Conservation (phyloP, 2,888 invertebrate genomes). For the Hydriomena furcata region DNA sequence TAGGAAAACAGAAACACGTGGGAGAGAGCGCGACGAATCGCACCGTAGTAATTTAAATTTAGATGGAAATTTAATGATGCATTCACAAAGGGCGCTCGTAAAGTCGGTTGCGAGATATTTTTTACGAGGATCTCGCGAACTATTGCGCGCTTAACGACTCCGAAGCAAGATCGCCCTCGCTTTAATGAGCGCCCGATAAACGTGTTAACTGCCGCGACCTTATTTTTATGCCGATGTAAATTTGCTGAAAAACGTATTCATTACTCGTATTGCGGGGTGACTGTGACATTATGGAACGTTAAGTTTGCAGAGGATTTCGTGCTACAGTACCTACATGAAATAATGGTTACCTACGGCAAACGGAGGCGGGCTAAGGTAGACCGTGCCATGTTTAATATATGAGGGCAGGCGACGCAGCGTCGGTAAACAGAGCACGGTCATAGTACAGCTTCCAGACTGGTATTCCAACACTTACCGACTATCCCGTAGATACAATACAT, state of each 20-base stretch:
- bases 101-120: slow-evolving; percentile 83
- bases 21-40: slow-evolving; percentile 74
- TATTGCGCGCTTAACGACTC: slow-evolving; percentile 84
- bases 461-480: slow-evolving; percentile 13
- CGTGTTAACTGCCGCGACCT: slow-evolving; percentile 82
- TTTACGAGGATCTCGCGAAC: slow-evolving; percentile 84
- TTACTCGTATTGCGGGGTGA: slow-evolving; percentile 66
- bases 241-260: slow-evolving; percentile 81
- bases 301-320: slow-evolving; percentile 45
- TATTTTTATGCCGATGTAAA: slow-evolving; percentile 82
- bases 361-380: slow-evolving; percentile 62
- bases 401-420: slow-evolving; percentile 80
- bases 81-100: slow-evolving; percentile 83
- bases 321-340: slow-evolving; percentile 37
- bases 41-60: slow-evolving; percentile 82
- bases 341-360: slow-evolving; percentile 44
- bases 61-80: slow-evolving; percentile 84
- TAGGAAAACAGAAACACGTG: slow-evolving; percentile 83
- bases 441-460: slow-evolving; percentile 21
- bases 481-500: neutral
- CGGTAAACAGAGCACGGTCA: slow-evolving; percentile 65
- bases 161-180: slow-evolving; percentile 82
- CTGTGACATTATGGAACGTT: slow-evolving; percentile 49
- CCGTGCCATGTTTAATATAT: slow-evolving; percentile 79
- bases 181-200: slow-evolving; percentile 84